Conservation (phyloP, 2,797 vertebrate species). For the Phrynocephalus vlangalii region DNA sequence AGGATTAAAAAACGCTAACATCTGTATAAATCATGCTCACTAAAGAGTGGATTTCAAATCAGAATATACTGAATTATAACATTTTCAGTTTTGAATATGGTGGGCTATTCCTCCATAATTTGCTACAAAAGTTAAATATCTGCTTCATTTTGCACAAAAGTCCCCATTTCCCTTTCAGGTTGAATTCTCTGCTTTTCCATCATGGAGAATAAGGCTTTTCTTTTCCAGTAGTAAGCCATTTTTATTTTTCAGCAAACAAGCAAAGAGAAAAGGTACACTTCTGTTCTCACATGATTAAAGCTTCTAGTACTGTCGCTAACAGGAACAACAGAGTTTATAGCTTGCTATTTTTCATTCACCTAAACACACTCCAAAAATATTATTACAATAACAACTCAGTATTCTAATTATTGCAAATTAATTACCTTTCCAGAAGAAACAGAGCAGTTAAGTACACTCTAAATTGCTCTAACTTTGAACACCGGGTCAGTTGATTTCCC, state of each 20-base stretch:
- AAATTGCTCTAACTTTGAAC: constrained; percentile 40
- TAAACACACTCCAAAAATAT: constrained; percentile 34
- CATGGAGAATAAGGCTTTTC: constrained; percentile 27
- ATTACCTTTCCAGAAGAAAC: constrained; percentile 34
- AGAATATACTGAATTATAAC: constrained; percentile 7
- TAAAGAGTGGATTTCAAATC: not conserved
- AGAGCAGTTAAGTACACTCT: constrained; percentile 47
- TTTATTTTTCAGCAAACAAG: constrained; percentile 11
- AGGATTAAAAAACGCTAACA: not conserved
- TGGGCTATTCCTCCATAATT: not conserved
- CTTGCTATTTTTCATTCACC: constrained; percentile 29
- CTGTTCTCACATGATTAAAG: constrained; percentile 33
- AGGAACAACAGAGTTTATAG: constrained; percentile 31
- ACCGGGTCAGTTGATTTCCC: constrained; percentile 29
- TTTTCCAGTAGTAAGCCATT: constrained; percentile 37
- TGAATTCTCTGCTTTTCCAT: constrained; percentile 13
- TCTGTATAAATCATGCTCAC: not conserved
- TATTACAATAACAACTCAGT: constrained; percentile 26
- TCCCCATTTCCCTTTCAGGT: constrained; percentile 2
- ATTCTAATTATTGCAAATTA: constrained; percentile 41
- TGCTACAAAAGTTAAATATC: not conserved
- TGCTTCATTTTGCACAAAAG: constrained; percentile 9
- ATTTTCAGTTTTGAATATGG: not conserved
- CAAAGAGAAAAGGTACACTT: constrained; percentile 7
- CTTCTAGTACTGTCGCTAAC: constrained; percentile 47